Conservation (phyloP, 2,888 invertebrate genomes). For the Drosophila borealis region DNA sequence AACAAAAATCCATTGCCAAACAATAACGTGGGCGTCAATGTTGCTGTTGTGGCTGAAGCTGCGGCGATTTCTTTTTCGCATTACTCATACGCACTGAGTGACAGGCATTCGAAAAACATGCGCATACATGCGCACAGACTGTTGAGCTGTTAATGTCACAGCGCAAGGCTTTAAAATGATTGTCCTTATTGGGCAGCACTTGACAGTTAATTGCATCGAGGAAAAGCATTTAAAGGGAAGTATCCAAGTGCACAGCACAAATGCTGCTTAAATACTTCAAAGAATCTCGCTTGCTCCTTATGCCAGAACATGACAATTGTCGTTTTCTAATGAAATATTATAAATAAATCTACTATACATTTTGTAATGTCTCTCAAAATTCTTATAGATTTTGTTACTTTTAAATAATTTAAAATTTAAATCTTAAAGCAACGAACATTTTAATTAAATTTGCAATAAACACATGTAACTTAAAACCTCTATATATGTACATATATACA, state of each 20-base stretch:
- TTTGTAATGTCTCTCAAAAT: too few species aligned
- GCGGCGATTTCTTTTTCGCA: slow-evolving; percentile 24
- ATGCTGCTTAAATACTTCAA: slow-evolving; percentile 2
- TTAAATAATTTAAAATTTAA: too few species aligned
- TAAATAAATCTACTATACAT: too few species aligned
- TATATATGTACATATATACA: too few species aligned
- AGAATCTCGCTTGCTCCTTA: too few species aligned
- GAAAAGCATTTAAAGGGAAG: slow-evolving; percentile 5
- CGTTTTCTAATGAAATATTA: too few species aligned
- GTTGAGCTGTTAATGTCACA: slow-evolving; percentile 49
- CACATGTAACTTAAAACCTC: neutral
- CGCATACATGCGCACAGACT: slow-evolving; percentile 17
- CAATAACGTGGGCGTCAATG: slow-evolving; percentile 12
- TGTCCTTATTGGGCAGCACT: slow-evolving; percentile 46
- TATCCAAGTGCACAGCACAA: neutral
- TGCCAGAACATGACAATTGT: too few species aligned
- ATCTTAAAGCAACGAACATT: too few species aligned
- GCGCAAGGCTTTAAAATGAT: slow-evolving; percentile 42
- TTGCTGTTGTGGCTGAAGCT: slow-evolving; percentile 18
- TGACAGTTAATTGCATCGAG: slow-evolving; percentile 23
- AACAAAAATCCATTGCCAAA: slow-evolving; percentile 16
- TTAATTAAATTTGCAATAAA: too few species aligned
- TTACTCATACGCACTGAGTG: slow-evolving; percentile 58
- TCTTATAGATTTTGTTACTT: too few species aligned
- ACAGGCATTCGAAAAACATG: slow-evolving; percentile 42